Base-by-base conservation (phyloP, 1,140 invertebrate species). In the Lepeophtheirus salmonis region DNA sequence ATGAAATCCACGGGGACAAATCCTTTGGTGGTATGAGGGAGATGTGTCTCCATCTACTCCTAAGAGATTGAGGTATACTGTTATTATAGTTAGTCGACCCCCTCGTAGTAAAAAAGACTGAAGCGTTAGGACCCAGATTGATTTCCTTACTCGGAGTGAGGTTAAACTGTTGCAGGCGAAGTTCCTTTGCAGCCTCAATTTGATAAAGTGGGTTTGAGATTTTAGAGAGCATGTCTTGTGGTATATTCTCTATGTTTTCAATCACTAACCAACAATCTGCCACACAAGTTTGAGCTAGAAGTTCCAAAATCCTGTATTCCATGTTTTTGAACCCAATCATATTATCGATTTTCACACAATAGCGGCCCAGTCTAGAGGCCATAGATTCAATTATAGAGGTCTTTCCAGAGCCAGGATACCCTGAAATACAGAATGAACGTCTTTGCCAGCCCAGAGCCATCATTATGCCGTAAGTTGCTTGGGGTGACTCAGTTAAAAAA, bases 201-300 rank as follows among this genome's bases (percentile, higher is more conserved):
- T 57, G 23, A 1, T 30, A 25, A 4, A 57, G 26, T 17, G 22
- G 23, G 21, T 25, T 57, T 12, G 55, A 23, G n/a, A 57, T 12
- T 10, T 16, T 57, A 10, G 23, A 57, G 2, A 57, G 26, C 13
- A 17, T 16, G 16, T 57, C 23, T 12, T 12, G 25, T 1, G 2
- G 55, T n/a, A 57, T 25, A 17, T 17, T 16, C 14, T 57, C 55
- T 23, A 57, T n/a, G 16, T 25, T 25, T 17, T 30, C 55, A 57
- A 26, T n/a, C 20, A 17, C 20, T 3, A 17, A 17, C 55, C 55
- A 57, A 41, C 55, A 57, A 21, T 57, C 25, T 1, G 55, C 55
- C 25, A n/a, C 16, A n/a, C 55, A 57, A 4, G 26, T 23, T 57
- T 14, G 21, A 3, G 26, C 16, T 16, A 41, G 16, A 14, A 26